phyloP scores from a whole-genome alignment of 2,888 invertebrate species.

The Halocaridina rubra region DNA sequence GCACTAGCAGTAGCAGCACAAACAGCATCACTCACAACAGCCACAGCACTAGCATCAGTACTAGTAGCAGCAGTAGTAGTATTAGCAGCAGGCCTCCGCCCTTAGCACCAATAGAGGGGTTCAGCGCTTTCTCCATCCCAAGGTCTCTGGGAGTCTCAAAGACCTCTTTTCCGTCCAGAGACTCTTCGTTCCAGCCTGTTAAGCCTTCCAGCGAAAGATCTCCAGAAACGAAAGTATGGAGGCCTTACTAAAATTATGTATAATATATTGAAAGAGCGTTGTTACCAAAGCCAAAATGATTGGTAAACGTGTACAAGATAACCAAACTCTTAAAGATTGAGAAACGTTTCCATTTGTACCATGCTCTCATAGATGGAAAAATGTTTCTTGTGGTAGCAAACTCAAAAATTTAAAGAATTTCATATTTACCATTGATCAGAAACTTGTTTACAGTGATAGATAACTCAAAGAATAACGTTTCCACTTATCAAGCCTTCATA shows the following conservation, averaged over 20 bases:
- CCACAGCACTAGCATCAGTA: background rate
- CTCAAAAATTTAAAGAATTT: too few relatives aligned
- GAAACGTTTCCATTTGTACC: too few relatives aligned
- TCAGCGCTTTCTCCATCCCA: slow-evolving; percentile 59
- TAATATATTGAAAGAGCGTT: background rate
- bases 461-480: too few relatives aligned
- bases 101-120: slow-evolving; percentile 32
- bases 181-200: slow-evolving; percentile 58
- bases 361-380: too few relatives aligned
- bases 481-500: too few relatives aligned
- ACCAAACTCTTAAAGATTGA: too few relatives aligned
- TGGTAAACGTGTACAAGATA: background rate
- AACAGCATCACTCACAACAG: slow-evolving; percentile 19
- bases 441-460: too few relatives aligned
- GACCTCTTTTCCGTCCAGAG: slow-evolving; percentile 45
- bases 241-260: slow-evolving; percentile 44
- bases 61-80: background rate
- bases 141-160: slow-evolving; percentile 41
- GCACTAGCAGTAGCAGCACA: slow-evolving; percentile 17
- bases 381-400: too few relatives aligned
- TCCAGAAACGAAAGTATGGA: slow-evolving; percentile 60
- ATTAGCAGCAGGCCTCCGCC: slow-evolving; percentile 24
- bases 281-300: background rate
- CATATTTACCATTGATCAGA: too few relatives aligned
- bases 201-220: slow-evolving; percentile 53